Conservation (phyloP, 2,113 vertebrate species). For the Hippocampus guttulatus region DNA sequence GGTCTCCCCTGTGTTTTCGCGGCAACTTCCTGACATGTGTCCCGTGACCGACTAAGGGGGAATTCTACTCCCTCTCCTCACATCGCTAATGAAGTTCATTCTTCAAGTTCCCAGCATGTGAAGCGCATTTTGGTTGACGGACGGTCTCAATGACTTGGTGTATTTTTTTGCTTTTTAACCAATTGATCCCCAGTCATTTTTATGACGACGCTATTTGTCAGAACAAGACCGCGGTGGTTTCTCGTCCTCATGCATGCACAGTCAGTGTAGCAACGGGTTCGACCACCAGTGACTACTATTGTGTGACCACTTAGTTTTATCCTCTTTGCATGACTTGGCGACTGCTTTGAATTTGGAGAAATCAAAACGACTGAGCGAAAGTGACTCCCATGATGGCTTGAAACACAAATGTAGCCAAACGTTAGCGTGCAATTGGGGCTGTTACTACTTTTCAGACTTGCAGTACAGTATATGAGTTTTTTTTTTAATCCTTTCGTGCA, state of each 20-base stretch:
- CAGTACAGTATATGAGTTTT: too few species aligned
- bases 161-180: not conserved
- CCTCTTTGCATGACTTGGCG: conserved; percentile 14
- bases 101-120: conserved; percentile 2
- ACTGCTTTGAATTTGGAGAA: conserved; percentile 10
- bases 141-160: not conserved
- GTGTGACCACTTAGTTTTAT: conserved; percentile 14
- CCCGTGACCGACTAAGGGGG: conserved; percentile 29
- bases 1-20: not conserved
- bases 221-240: too few species aligned
- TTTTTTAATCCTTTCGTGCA: too few species aligned
- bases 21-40: conserved; percentile 38
- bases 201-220: too few species aligned
- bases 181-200: too few species aligned
- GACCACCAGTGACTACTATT: not conserved
- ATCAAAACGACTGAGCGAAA: conserved; percentile 4
- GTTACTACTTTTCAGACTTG: too few species aligned
- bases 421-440: too few species aligned
- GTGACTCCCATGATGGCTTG: not conserved
- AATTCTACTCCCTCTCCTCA: not conserved
- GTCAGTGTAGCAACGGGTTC: too few species aligned
- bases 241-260: too few species aligned
- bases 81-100: too few species aligned
- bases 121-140: conserved; percentile 27
- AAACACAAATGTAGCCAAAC: not conserved